A percentile compares a stretch with the other conserved stretches of the same genome.
phyloP scores from a whole-genome alignment of 92 coral and sea anemone species.

The Palythoa heliodiscus region DNA sequence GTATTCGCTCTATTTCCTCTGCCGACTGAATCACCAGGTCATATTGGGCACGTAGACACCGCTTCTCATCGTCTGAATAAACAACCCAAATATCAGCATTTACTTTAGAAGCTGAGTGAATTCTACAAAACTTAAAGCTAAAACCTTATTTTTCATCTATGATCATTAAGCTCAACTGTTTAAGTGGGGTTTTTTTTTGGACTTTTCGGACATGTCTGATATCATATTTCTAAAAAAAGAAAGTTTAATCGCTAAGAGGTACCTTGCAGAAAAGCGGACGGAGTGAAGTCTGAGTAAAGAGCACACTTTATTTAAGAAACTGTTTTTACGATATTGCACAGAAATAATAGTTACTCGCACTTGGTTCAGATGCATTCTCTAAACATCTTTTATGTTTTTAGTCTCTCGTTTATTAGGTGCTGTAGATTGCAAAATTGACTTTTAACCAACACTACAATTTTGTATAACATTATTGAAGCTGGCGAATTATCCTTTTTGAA shows the following conservation, averaged over 20 bases:
- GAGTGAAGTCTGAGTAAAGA: not conserved
- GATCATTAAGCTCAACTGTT: not conserved
- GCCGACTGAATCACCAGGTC: constrained; percentile 31
- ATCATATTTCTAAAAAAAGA: not conserved
- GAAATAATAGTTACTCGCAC: not conserved
- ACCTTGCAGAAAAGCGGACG: not conserved
- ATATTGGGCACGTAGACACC: constrained; percentile 14
- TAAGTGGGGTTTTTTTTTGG: not conserved
- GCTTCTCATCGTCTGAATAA: constrained; percentile 16
- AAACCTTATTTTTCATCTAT: not conserved
- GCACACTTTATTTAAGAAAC: too few relatives aligned
- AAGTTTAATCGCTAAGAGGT: not conserved
- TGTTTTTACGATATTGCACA: not conserved
- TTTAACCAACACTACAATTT: too few relatives aligned
- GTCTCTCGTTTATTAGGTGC: not conserved
- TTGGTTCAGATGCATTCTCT: not conserved
- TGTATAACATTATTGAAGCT: too few relatives aligned
- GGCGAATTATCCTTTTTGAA: too few relatives aligned
- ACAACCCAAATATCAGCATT: constrained; percentile 24
- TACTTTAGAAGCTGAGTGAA: not conserved
- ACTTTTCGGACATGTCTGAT: not conserved
- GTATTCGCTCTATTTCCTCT: constrained; percentile 31
- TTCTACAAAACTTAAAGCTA: not conserved
- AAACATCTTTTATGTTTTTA: not conserved
- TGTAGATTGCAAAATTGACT: not conserved